Evolutionary conservation across 2,797 vertebrate species (phyloP), one percentile per base, ranked within the genome.

Genomic region (Notoglanidium macrostoma): DNA sequence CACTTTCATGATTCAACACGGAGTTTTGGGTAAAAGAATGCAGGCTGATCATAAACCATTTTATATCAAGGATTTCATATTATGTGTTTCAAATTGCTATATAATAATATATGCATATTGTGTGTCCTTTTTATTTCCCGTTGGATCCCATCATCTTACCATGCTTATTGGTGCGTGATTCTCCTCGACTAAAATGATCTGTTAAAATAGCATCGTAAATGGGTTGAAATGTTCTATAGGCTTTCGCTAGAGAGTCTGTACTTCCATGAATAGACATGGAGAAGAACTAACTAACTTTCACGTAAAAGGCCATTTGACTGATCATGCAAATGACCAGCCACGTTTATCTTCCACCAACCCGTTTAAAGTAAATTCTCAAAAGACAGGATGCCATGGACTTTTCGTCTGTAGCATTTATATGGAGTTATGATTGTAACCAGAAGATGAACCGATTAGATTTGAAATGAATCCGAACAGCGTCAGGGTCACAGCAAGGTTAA

Each of bases 361-460:
- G 21, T 46, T 73, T 23, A 73, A 73, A 73, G 0, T 23, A 32
- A 21, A 73, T 51, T 76, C 26, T 14, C 4, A 12, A 23, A 73
- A 12, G 10, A 12, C 26, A 54, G 17, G 17, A 5, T 55, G 76
- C 29, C 3, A 11, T 35, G 17, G 17, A 57, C 10, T 1, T 23
- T 54, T 19, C 0, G 72, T 74, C 5, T 73, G 8, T 3, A 26
- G 40, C 12, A 74, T 46, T 26, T 32, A 29, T 77, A 32, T 77
- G n/a, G 26, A 55, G 29, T 21, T 32, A 17, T 54, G 11, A 77
- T 17, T 51, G 5, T n/a, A 49, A 14, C 44, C 12, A 51, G 44
- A 44, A 49, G 44, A 51, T 9, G 74, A 55, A 77, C 46, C n/a
- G 76, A 79, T 79, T 57, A 57, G 8, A 77, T 77, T 77, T 77